Base-by-base conservation (phyloP, 1,140 invertebrate species). In the Metaphire vulgaris region DNA sequence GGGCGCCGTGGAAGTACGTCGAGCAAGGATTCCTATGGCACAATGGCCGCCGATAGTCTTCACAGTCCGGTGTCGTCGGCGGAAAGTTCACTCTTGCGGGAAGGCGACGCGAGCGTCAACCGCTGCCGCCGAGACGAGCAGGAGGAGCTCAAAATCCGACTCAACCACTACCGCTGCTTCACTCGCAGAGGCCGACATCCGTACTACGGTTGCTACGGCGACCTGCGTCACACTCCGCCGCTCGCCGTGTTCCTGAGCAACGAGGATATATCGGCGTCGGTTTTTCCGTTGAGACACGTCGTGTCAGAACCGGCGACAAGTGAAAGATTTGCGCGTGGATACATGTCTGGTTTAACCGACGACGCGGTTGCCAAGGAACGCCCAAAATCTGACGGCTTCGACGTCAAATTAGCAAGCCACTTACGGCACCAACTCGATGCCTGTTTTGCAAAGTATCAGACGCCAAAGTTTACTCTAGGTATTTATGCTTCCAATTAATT, bases 201-300 rank as follows among this genome's bases (percentile, higher is more conserved):
- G 6, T 56, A 56, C 21, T 56, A 12, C 21, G 21, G 41, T 56
- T 56, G 6, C 41, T 56, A 56, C 21, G 41, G 41, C 41, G 41
- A 56, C 41, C 41, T 21, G 41, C 21, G 41, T 56, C 41, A n/a
- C 72, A 73, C 33, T 16, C 72, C 72, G 21, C 72, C 72, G 2
- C 33, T 73, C n/a, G 72, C 72, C 28, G 12, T 73, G 32, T 73
- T 73, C 33, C 34, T 34, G 0, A 73, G 72, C 34, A 34, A 73
- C 72, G 72, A 73, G 72, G 72, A 73, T 34, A 73, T 73, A 16
- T 41, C 33, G 14, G 1, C 41, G 1, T 14, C 67, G 2, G 33
- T 29, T 21, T 73, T 34, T 73, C 72, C 72, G 1, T 34, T 73
- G 26, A 33, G 72, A 28, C 72, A 73, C 33, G 72, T 73, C 0